A percentile compares a stretch with the other conserved stretches of the same genome.
Evolutionary conservation across 1,140 invertebrate genomes (phyloP).

Genomic region (Formica selysi): DNA sequence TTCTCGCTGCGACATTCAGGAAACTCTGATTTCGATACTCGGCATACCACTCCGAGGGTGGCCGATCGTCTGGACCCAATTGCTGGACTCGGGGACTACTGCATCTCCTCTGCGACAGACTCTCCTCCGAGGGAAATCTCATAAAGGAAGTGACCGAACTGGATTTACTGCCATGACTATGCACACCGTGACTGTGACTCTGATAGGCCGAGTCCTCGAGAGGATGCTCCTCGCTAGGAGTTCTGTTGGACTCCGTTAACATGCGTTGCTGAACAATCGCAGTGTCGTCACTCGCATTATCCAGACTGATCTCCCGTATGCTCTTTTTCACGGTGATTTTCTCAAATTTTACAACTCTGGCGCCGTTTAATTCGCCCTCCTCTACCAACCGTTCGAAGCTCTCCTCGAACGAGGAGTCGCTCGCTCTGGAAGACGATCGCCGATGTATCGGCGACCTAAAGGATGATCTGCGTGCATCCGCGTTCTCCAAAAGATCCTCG

Average conservation of each 20-base stretch:
- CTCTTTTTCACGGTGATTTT: slow-evolving; percentile 89
- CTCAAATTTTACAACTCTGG: slow-evolving; percentile 90
- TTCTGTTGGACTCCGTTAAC: slow-evolving; percentile 82
- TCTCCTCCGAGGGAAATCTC: slow-evolving; percentile 88
- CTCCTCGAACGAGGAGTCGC: slow-evolving; percentile 87
- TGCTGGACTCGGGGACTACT: slow-evolving; percentile 72
- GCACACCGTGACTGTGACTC: slow-evolving; percentile 85
- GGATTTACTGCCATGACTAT: slow-evolving; percentile 84
- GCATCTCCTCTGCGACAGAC: slow-evolving; percentile 78
- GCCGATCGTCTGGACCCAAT: slow-evolving; percentile 78
- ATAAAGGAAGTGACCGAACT: slow-evolving; percentile 86
- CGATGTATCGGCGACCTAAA: slow-evolving; percentile 63
- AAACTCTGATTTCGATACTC: slow-evolving; percentile 88
- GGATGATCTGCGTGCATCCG: slow-evolving; percentile 4
- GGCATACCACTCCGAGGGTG: slow-evolving; percentile 87
- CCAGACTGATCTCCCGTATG: slow-evolving; percentile 82
- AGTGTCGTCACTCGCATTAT: slow-evolving; percentile 38
- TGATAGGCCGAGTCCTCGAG: slow-evolving; percentile 88
- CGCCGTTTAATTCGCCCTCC: slow-evolving; percentile 89
- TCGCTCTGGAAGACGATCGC: slow-evolving; percentile 74
- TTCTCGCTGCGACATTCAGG: slow-evolving; percentile 87
- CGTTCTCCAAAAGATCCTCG: slow-evolving; percentile 79
- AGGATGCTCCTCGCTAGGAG: slow-evolving; percentile 87
- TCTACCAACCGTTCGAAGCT: slow-evolving; percentile 88
- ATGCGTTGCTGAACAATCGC: neutral